These are phyloP conservation scores for Octodon degus DNA, from an alignment of 2,113 vertebrate species.

Conservation along the genomic window DNA sequence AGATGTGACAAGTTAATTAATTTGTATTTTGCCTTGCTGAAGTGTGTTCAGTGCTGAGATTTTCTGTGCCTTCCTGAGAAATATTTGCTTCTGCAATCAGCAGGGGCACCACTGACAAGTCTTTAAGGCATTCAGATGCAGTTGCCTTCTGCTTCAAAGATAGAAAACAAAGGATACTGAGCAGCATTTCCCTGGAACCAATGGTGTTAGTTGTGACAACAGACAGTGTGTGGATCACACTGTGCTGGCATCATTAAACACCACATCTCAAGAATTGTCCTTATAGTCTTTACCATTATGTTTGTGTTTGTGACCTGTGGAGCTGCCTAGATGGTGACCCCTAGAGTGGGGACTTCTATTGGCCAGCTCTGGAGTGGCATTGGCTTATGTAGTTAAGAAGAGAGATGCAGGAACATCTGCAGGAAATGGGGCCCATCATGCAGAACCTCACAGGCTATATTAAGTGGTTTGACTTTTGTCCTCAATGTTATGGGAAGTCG, in stretches of 20 bases:
- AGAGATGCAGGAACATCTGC: background rate
- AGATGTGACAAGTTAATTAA: constrained; percentile 64
- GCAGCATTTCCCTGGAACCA: background rate
- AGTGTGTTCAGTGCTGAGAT: constrained; percentile 43
- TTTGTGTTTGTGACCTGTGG: background rate
- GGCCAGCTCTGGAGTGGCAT: background rate
- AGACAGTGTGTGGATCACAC: background rate
- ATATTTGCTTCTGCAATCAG: constrained; percentile 36
- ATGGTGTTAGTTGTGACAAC: background rate
- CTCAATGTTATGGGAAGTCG: background rate
- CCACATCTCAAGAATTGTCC: background rate
- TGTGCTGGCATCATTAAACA: background rate
- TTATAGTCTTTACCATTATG: background rate
- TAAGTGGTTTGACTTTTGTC: background rate
- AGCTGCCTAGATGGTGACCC: background rate
- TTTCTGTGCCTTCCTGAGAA: constrained; percentile 33
- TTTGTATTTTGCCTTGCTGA: constrained; percentile 58
- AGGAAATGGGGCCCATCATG: background rate
- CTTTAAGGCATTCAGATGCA: constrained; percentile 24
- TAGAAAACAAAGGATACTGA: background rate
- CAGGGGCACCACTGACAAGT: background rate
- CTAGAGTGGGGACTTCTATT: background rate
- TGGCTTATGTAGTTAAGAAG: background rate
- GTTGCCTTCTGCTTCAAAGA: constrained; percentile 27
- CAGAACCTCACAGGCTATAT: background rate